phyloP scores from a whole-genome alignment of 30 jellyfish, hydroid and myxozoan genomes.

The Pelagia noctiluca region DNA sequence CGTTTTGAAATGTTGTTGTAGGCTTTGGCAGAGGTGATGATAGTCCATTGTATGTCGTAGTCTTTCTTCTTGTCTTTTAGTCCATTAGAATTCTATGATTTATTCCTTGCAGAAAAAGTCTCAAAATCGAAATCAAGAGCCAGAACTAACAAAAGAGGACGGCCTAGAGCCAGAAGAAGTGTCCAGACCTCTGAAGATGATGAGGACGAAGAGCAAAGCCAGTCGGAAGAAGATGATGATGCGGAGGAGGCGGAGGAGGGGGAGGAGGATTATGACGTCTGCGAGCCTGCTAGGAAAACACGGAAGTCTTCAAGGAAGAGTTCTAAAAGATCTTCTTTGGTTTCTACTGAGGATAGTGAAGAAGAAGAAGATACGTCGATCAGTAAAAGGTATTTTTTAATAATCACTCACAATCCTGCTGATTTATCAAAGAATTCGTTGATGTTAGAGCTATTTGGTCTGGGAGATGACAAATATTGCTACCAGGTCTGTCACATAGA shows the following conservation, averaged over 20 bases:
- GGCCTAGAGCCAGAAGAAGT: conserved; percentile 16
- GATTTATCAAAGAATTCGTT: no score
- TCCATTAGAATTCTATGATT: no score
- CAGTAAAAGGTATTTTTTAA: no score
- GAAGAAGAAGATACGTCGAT: conserved; percentile 62
- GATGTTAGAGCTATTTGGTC: no score
- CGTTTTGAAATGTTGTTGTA: no score
- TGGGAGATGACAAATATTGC: no score
- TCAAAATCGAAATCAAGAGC: conserved; percentile 12
- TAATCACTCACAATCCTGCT: no score
- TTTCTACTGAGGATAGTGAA: conserved; percentile 43
- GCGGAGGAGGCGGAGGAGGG: conserved; percentile 31
- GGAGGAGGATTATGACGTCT: neutral
- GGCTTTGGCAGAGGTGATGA: no score
- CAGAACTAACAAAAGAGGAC: neutral
- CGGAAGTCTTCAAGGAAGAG: conserved; percentile 16
- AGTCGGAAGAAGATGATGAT: conserved; percentile 30
- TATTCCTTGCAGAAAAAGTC: neutral
- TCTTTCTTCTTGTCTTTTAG: no score
- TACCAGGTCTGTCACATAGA: no score
- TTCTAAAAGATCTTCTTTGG: neutral
- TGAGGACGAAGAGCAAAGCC: conserved; percentile 15
- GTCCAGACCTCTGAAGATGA: conserved; percentile 29
- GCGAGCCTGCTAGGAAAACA: conserved; percentile 7
- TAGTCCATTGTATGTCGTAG: no score